These are phyloP conservation scores for Ammodytes marinus DNA, from an alignment of 2,113 vertebrate species.

Conservation along the genomic window DNA sequence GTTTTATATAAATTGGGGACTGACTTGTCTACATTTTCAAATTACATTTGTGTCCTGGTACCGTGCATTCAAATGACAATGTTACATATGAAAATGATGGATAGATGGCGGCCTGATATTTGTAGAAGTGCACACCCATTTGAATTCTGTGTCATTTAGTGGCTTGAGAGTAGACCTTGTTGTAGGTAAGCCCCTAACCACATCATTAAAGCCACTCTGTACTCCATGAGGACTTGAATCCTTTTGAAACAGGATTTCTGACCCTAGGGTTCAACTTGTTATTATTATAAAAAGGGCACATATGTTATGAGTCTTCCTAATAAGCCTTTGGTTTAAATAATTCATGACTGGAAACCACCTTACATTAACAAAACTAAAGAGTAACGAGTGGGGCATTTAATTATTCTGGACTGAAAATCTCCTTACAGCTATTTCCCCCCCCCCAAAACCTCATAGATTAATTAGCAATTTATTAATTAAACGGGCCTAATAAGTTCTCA, in stretches of 20 bases:
- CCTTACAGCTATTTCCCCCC: background rate
- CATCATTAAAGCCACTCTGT: constrained; percentile 1
- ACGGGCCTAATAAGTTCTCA: background rate
- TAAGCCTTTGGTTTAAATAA: constrained; percentile 35
- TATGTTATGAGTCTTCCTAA: constrained; percentile 8
- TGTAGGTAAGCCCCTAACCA: constrained; percentile 24
- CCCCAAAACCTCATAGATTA: background rate
- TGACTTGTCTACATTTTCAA: no score
- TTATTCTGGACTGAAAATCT: constrained; percentile 27
- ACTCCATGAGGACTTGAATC: background rate
- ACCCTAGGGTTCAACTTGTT: constrained; percentile 16
- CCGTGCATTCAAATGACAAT: background rate
- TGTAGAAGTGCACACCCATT: background rate
- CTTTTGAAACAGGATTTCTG: constrained; percentile 20
- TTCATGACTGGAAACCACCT: background rate
- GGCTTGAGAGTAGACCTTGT: background rate
- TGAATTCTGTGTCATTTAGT: background rate
- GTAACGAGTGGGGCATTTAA: constrained; percentile 8
- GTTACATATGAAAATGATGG: background rate
- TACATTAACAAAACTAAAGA: constrained; percentile 26
- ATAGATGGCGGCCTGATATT: background rate
- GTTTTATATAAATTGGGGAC: no score
- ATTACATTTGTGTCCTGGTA: background rate
- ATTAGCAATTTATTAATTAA: constrained; percentile 25
- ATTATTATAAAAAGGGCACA: constrained; percentile 16